These are phyloP conservation scores for Cheiracanthium punctorium DNA, from an alignment of 2,888 invertebrate species.

Conservation along the genomic window DNA sequence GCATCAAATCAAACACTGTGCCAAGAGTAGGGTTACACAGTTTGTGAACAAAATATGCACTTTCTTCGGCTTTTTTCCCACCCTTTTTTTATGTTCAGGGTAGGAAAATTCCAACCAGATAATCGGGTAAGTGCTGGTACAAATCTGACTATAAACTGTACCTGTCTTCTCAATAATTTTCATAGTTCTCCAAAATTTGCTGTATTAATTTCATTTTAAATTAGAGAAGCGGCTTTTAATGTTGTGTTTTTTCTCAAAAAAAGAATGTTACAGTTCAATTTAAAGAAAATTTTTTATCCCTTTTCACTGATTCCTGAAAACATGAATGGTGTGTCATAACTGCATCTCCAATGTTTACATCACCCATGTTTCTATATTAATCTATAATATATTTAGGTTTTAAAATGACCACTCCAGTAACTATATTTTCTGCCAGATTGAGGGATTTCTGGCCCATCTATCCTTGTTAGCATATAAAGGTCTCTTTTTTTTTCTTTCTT, in stretches of 20 bases:
- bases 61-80: neutral
- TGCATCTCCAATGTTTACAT: slow-evolving; percentile 14
- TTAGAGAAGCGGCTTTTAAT: slow-evolving; percentile 19
- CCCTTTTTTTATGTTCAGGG: neutral
- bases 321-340: too few relatives aligned
- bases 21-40: too few relatives aligned
- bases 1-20: too few relatives aligned
- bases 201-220: slow-evolving; percentile 19
- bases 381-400: neutral
- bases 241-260: slow-evolving; percentile 1
- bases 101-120: slow-evolving; percentile 12
- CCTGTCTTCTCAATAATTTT: slow-evolving; percentile 16
- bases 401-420: slow-evolving; percentile 20
- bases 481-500: slow-evolving; percentile 2
- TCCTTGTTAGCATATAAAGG: slow-evolving; percentile 12
- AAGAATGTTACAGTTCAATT: slow-evolving; percentile 20
- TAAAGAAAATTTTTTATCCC: too few relatives aligned
- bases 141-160: slow-evolving; percentile 12
- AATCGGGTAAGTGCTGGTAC: slow-evolving; percentile 12
- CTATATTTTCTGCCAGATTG: slow-evolving; percentile 19
- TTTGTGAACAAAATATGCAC: slow-evolving; percentile 6
- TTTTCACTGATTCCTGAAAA: too few relatives aligned
- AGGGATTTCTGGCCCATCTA: slow-evolving; percentile 14
- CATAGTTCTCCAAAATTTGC: neutral
- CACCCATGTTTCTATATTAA: too few relatives aligned